Evolutionary conservation across 2,888 invertebrate genomes (phyloP), one percentile per base, ranked within the genome.

Genomic region (Eulithis prunata): DNA sequence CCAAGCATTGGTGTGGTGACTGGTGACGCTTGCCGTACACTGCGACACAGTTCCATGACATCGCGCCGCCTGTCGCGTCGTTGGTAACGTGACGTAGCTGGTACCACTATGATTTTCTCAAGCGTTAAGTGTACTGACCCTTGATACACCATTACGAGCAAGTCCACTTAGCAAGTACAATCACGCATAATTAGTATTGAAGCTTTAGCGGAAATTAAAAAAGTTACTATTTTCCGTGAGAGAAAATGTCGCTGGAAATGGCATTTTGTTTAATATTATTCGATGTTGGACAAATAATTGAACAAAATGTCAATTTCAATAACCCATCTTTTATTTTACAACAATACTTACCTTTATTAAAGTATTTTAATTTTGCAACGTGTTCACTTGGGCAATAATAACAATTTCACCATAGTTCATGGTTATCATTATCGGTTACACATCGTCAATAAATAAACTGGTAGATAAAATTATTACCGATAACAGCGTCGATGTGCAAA

Each of bases 401-500:
- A 65, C 57, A n/a, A 52, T 52, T 59, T 14, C 51, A 52, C 32
- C 53, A 41, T 52, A 65, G 78, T 79, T 81, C 79, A 79, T 54
- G 77, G 78, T 63, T 68, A 8, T 57, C 62, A 59, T 72, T 77
- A 79, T 81, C 78, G 74, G 76, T 75, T 77, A 75, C 73, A 64
- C 62, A 77, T 75, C 75, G 66, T 47, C 59, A 68, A 62, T 64
- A 66, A 69, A 72, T 78, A 74, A 41, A 45, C 32, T 45, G 14
- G n/a, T 13, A 49, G 66, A 70, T 69, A 72, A 64, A 36, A 21
- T 14, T 57, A 57, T 46, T 47, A 57, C 5, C 46, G 28, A 47
- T 57, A 47, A 14, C 8, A 45, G n/a, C n/a, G 7, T 13, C 47
- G 49, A 21, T 49, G 49, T 49, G 49, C 49, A 49, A 49, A n/a